phyloP scores from a whole-genome alignment of 2,797 vertebrate species.

The Falco rusticolus region DNA sequence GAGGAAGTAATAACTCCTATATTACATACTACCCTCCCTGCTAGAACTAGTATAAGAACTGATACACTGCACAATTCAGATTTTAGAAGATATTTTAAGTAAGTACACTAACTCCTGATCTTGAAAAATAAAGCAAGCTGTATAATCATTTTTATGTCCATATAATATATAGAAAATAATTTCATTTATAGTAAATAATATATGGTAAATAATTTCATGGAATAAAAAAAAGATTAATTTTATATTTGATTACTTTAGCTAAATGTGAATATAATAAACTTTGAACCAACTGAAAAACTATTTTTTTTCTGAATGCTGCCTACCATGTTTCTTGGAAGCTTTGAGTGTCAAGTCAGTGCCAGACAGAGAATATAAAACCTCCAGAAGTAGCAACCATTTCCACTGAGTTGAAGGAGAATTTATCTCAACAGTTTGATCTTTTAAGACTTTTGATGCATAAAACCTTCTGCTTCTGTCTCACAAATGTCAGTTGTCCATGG shows the following conservation, averaged over 20 bases:
- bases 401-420: background rate
- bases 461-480: background rate
- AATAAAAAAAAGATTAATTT: background rate
- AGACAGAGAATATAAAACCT: background rate
- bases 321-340: background rate
- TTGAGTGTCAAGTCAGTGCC: background rate
- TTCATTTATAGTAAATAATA: background rate
- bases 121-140: background rate
- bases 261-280: background rate
- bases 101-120: background rate
- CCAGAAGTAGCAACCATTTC: background rate
- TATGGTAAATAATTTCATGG: background rate
- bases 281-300: background rate
- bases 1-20: background rate
- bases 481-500: background rate
- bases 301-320: background rate
- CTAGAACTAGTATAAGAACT: background rate
- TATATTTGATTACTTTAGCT: background rate
- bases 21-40: background rate
- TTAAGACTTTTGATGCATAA: background rate
- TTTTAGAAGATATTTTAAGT: background rate
- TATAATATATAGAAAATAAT: background rate
- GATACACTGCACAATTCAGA: background rate
- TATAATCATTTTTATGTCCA: background rate
- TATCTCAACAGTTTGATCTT: background rate